A percentile compares a stretch with the other conserved stretches of the same genome.
Conservation (phyloP, 92 coral and sea anemone species). For the Siderastrea siderea region DNA sequence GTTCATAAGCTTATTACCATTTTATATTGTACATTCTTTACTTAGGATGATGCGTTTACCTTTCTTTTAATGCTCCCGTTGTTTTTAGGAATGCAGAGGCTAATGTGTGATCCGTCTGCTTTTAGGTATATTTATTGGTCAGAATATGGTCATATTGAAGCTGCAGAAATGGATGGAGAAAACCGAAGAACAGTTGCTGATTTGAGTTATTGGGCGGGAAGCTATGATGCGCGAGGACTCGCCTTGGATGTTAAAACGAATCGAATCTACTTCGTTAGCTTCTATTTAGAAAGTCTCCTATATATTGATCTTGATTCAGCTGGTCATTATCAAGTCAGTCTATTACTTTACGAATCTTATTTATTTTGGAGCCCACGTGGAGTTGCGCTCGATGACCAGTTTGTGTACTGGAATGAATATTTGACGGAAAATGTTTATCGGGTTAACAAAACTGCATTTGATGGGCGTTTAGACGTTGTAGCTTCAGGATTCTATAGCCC, state of each 20-base stretch:
- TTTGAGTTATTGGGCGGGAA: neutral
- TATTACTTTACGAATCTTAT: neutral
- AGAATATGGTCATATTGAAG: constrained; percentile 18
- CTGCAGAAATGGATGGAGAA: constrained; percentile 37
- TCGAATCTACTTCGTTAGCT: constrained; percentile 30
- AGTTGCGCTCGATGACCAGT: constrained; percentile 27
- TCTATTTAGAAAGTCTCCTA: neutral
- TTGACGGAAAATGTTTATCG: neutral
- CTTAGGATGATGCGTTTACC: too few species aligned
- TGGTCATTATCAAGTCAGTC: neutral
- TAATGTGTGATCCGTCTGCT: neutral
- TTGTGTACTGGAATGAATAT: constrained; percentile 31
- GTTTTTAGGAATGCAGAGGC: neutral
- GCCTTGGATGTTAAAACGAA: constrained; percentile 19
- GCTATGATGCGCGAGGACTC: constrained; percentile 20
- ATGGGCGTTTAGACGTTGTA: neutral
- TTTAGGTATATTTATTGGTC: constrained; percentile 39
- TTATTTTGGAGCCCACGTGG: neutral
- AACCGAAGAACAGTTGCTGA: neutral
- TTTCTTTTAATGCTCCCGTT: neutral
- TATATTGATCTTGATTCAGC: constrained; percentile 15
- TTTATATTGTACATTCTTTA: too few species aligned
- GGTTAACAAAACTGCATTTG: neutral
- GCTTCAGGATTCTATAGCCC: constrained; percentile 1
- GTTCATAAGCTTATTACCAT: too few species aligned